phyloP scores from a whole-genome alignment of 2,888 invertebrate species.

The Mycalesis mineus region DNA sequence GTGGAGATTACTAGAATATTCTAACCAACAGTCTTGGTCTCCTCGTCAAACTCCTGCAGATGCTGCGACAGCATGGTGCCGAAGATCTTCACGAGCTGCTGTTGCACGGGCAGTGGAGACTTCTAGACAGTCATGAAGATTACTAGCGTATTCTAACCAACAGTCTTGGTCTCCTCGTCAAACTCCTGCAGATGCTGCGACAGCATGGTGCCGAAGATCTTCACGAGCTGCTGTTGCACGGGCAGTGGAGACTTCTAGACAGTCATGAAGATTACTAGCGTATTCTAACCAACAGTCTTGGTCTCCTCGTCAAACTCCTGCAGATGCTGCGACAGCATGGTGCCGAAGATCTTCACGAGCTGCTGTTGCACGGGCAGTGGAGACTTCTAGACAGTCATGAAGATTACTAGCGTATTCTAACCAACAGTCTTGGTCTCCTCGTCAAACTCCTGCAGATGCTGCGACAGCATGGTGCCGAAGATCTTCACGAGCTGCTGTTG shows the following conservation, averaged over 20 bases:
- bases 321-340: conserved; percentile 81
- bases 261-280: too few relatives aligned
- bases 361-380: too few relatives aligned
- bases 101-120: conserved; percentile 83
- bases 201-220: conserved; percentile 92
- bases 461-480: conserved; percentile 46
- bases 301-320: conserved; percentile 88
- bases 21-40: conserved; percentile 84
- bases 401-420: conserved; percentile 33
- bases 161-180: conserved; percentile 86
- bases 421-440: conserved; percentile 87
- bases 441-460: conserved; percentile 87
- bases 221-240: conserved; percentile 84
- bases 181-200: conserved; percentile 87
- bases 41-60: conserved; percentile 85
- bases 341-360: too few relatives aligned
- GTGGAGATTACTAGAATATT: too few relatives aligned
- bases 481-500: too few relatives aligned
- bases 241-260: too few relatives aligned
- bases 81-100: conserved; percentile 88
- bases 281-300: conserved; percentile 80
- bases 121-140: too few relatives aligned
- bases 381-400: too few relatives aligned
- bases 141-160: conserved; percentile 74
- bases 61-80: conserved; percentile 91